Evolutionary conservation across 2,797 vertebrate species (phyloP).

Genomic region (Xerus rutilus): DNA sequence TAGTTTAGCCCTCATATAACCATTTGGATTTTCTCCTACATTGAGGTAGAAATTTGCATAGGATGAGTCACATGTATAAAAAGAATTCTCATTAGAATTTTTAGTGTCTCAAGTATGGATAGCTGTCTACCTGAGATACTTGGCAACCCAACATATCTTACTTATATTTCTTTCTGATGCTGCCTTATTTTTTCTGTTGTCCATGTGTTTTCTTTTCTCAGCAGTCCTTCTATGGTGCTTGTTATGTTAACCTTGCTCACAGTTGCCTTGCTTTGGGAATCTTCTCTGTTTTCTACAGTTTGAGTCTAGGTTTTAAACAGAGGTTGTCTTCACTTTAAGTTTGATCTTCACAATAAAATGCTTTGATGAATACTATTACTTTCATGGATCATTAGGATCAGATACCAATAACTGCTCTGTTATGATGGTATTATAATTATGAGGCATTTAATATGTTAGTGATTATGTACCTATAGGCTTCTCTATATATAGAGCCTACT

Average conservation of each 20-base stretch:
- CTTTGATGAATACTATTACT: background rate
- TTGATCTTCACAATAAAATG: slow-evolving; percentile 35
- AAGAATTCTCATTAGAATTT: background rate
- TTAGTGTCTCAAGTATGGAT: background rate
- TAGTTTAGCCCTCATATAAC: slow-evolving; percentile 19
- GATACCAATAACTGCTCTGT: background rate
- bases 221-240: background rate
- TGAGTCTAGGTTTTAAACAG: background rate
- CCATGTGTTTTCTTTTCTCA: background rate
- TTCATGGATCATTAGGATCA: slow-evolving; percentile 24
- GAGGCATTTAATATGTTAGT: background rate
- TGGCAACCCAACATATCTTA: background rate
- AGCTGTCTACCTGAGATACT: background rate
- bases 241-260: background rate
- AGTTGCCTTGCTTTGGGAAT: background rate
- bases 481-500: background rate
- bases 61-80: background rate
- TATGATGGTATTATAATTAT: background rate
- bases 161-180: background rate
- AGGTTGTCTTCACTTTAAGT: background rate
- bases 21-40: background rate
- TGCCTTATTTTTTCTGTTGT: background rate
- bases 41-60: background rate
- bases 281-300: background rate
- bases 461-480: background rate